Conservation (phyloP, 2,113 vertebrate genomes). For the Oceanites oceanicus region DNA sequence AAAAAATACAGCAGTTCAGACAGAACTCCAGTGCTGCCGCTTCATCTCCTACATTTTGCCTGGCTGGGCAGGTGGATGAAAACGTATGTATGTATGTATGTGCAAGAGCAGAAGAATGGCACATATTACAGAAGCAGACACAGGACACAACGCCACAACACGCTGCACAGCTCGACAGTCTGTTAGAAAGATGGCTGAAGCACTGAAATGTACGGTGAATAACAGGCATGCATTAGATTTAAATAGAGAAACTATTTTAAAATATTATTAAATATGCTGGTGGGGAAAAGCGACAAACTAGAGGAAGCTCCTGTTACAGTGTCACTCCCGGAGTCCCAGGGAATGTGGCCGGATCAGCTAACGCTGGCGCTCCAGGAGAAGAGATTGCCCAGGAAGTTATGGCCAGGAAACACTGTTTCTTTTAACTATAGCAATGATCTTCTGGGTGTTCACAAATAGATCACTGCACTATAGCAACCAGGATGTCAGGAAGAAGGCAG, state of each 20-base stretch:
- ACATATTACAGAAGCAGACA: not conserved
- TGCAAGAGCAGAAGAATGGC: not conserved
- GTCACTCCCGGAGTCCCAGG: not conserved
- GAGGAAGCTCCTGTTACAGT: not conserved
- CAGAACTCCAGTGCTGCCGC: not conserved
- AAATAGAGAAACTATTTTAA: slow-evolving; percentile 59
- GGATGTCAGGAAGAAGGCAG: slow-evolving; percentile 68
- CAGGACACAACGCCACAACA: not conserved
- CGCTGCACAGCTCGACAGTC: not conserved
- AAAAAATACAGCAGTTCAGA: not conserved
- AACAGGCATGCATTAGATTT: slow-evolving; percentile 52
- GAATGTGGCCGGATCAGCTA: not conserved
- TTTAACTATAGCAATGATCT: slow-evolving; percentile 71
- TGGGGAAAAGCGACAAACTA: not conserved
- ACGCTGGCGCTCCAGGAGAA: slow-evolving; percentile 34
- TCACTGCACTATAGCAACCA: slow-evolving; percentile 74
- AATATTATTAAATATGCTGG: not conserved
- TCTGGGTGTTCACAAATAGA: slow-evolving; percentile 77
- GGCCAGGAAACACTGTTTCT: slow-evolving; percentile 75
- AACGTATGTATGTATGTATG: not conserved
- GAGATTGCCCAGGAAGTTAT: slow-evolving; percentile 73
- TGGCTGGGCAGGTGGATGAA: slow-evolving; percentile 20
- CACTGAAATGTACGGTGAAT: slow-evolving; percentile 30
- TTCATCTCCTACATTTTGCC: not conserved
- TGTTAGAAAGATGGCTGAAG: slow-evolving; percentile 65